Percentiles rank a stretch among this genome's conserved stretches.
These are phyloP conservation scores for Tauraco erythrolophus DNA, from an alignment of 2,113 vertebrate species.

Conservation along the genomic window DNA sequence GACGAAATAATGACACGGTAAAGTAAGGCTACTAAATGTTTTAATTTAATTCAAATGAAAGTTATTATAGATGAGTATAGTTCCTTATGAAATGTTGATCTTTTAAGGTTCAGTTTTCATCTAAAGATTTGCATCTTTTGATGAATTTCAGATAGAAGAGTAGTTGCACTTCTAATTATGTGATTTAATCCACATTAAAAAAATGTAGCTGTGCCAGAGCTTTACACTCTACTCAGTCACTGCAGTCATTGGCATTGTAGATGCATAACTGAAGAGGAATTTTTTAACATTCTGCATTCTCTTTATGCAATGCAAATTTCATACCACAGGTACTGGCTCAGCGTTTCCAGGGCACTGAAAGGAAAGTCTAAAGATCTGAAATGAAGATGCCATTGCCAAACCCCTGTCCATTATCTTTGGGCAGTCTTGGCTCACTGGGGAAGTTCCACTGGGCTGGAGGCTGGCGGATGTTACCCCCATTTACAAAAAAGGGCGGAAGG, in stretches of 20 bases:
- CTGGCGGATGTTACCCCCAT: no score
- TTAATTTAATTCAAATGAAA: background rate
- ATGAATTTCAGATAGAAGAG: background rate
- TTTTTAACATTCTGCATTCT: background rate
- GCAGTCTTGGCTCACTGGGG: no score
- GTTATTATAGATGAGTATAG: background rate
- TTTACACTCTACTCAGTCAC: background rate
- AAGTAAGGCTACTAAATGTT: background rate
- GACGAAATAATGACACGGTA: background rate
- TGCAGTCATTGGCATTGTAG: background rate
- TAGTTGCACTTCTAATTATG: background rate
- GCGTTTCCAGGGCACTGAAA: background rate
- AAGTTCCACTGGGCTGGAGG: no score
- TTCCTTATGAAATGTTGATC: background rate
- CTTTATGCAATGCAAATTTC: background rate
- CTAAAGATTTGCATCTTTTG: background rate
- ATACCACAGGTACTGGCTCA: background rate
- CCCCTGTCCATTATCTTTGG: no score
- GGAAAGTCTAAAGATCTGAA: background rate
- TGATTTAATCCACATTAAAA: background rate
- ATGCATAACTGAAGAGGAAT: rapidly evolving
- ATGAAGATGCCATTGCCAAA: no score
- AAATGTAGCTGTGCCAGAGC: background rate
- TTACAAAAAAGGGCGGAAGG: no score
- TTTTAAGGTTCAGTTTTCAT: background rate